Evolutionary conservation across 53 echinoderm and acorn worm genomes (phyloP).

Genomic region (Mesocentrotus franciscanus): DNA sequence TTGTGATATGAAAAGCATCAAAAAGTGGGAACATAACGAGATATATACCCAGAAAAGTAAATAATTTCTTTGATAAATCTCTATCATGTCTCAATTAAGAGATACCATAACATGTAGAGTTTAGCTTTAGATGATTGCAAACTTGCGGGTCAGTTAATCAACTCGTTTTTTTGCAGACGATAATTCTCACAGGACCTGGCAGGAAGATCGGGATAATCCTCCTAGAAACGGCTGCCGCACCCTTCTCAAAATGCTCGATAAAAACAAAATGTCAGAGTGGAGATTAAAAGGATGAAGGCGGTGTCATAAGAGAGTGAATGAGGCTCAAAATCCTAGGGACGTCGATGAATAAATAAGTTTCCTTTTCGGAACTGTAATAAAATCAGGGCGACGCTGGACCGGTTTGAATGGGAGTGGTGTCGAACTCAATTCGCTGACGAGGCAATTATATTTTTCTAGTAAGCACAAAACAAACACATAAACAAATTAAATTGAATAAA

Average conservation of each 20-base stretch:
- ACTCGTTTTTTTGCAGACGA: neutral
- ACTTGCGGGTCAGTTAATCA: constrained; percentile 28
- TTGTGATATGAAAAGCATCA: no score
- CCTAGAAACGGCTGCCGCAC: constrained; percentile 22
- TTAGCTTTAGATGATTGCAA: no score
- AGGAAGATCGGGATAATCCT: constrained; percentile 44
- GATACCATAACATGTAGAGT: no score
- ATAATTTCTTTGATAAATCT: no score
- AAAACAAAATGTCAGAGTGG: constrained; percentile 35
- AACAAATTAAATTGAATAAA: no score
- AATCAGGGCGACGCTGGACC: neutral
- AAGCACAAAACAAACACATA: no score
- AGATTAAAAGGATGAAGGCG: constrained; percentile 31
- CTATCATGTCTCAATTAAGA: no score
- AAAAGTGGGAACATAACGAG: no score
- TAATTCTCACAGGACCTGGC: constrained; percentile 2
- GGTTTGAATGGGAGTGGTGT: neutral
- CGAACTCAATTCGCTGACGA: no score
- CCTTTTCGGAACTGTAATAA: neutral
- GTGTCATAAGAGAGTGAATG: constrained; percentile 33
- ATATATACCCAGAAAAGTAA: no score
- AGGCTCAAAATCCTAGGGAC: neutral
- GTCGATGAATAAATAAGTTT: neutral
- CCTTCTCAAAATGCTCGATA: neutral
- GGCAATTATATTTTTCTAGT: no score